These are phyloP conservation scores for Tipula vernalis DNA, from an alignment of 2,888 invertebrate species.

Conservation along the genomic window DNA sequence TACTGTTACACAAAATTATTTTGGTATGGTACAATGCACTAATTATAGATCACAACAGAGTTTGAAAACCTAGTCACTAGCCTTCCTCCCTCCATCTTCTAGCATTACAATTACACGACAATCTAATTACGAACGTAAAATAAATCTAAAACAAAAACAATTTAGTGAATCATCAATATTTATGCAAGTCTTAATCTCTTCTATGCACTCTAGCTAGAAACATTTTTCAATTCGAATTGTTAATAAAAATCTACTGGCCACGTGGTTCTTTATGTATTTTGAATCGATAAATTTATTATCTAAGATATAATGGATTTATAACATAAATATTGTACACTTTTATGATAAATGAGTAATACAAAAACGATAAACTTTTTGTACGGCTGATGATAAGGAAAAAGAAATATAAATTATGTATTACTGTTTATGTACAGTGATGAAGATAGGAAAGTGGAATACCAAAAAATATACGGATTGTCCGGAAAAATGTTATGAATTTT, in stretches of 20 bases:
- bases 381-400: background rate
- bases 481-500: too few species aligned
- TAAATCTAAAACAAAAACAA: too few species aligned
- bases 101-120: too few species aligned
- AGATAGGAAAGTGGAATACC: background rate
- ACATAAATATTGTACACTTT: background rate
- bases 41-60: background rate
- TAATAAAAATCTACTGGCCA: background rate
- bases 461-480: too few species aligned
- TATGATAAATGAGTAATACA: background rate
- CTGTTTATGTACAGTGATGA: background rate
- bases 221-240: background rate
- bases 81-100: too few species aligned
- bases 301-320: background rate
- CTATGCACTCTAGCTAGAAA: background rate
- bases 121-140: too few species aligned
- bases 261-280: background rate
- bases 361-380: background rate
- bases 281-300: background rate
- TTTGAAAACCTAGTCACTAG: background rate
- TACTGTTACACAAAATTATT: background rate
- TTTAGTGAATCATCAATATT: background rate
- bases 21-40: background rate
- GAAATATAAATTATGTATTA: background rate
- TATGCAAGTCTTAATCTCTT: background rate